Evolutionary conservation across 2,113 vertebrate genomes (phyloP), one percentile per base, ranked within the genome.

Genomic region (Chaetops frenatus): DNA sequence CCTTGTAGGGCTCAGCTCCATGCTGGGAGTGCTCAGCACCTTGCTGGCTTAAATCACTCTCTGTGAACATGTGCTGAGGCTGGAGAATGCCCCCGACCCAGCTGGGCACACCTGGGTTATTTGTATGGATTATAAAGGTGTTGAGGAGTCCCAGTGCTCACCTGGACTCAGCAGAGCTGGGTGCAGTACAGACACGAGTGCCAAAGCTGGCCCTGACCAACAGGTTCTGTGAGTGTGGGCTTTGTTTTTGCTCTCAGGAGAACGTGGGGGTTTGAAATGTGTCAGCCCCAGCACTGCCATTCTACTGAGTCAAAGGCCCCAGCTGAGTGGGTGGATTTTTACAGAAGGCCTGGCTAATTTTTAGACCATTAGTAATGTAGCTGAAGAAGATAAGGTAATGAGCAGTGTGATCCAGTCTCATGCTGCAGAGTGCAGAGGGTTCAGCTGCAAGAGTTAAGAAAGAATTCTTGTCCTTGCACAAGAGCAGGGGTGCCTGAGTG

Each of bases 361-460:
- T 94, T 95, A 97, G 96, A 96, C 96, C 92, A 96, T 97, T 97
- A 97, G 86, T 87, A 92, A 96, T 81, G 4, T 14, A 95, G 88
- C 42, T 88, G 88, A 50, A 69, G 91, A 92, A 92, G 92, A 96
- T 92, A 94, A 96, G 91, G 92, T 94, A 87, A 95, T 95, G 87
- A 94, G 86, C 36, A 65, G 82, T 83, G 67, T 93, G 88, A 93
- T 94, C 89, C 81, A 70, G 94, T 54, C 88, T 85, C 81, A 91
- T 18, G 80, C 88, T 90, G 60, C 36, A 22, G 90, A 90, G 90
- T 95, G 94, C 96, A 95, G 54, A 33, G 84, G 77, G 96, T 94
- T 95, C 80, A 94, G n/a, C 86, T 85, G 84, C 83, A 53, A 31
- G 81, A 51, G 77, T 95, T 79, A 94, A 93, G 95, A 86, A 61